A percentile compares a stretch with the other conserved stretches of the same genome.
phyloP scores from a whole-genome alignment of 2,888 invertebrate species.

The Eledona agricola region DNA sequence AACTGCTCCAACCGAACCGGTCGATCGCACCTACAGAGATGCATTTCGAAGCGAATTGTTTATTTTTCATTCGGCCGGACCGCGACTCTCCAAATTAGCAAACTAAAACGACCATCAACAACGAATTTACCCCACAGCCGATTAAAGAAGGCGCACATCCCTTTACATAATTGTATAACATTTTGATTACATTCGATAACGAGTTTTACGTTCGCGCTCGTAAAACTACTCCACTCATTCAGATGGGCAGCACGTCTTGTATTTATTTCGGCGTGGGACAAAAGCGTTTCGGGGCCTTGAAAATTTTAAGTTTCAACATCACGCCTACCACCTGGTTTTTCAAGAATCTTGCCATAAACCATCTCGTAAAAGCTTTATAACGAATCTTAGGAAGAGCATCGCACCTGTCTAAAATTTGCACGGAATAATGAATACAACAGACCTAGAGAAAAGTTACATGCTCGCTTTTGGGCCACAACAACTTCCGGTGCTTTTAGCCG shows the following conservation, averaged over 20 bases:
- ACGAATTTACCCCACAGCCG: constrained; percentile 8
- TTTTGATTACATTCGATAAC: no score
- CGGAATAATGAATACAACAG: constrained; percentile 40
- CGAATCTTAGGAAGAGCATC: constrained; percentile 49
- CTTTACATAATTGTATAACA: no score
- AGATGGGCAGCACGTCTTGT: constrained; percentile 40
- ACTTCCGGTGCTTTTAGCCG: constrained; percentile 50
- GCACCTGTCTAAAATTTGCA: constrained; percentile 53
- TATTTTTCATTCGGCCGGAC: constrained; percentile 47
- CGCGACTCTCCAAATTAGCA: constrained; percentile 19
- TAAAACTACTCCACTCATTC: constrained; percentile 36
- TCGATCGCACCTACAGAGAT: constrained; percentile 36
- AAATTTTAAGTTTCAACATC: constrained; percentile 52
- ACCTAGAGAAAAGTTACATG: constrained; percentile 36
- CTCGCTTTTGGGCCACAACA: constrained; percentile 34
- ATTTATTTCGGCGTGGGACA: constrained; percentile 30
- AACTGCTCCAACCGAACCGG: constrained; percentile 44
- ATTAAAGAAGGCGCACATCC: no score
- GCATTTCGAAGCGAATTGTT: constrained; percentile 51
- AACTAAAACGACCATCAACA: constrained; percentile 28
- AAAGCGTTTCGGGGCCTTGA: constrained; percentile 28
- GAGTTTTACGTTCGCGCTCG: no score
- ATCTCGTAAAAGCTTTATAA: constrained; percentile 44
- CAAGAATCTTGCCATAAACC: constrained; percentile 41
- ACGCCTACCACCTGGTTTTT: constrained; percentile 59